phyloP scores from a whole-genome alignment of 2,888 invertebrate species.

The Flexamia atlantica region DNA sequence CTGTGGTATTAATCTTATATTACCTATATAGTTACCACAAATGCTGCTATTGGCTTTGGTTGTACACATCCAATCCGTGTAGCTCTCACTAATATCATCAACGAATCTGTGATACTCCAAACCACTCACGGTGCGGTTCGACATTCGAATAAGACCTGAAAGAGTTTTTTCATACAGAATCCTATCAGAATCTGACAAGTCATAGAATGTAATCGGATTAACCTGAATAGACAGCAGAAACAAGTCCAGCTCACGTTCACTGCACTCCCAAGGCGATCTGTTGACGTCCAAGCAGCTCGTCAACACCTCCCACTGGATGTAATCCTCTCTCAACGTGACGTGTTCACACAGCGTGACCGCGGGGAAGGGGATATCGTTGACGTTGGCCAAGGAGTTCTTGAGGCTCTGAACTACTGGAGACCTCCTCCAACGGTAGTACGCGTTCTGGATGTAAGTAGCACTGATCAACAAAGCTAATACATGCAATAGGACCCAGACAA shows the following conservation, averaged over 20 bases:
- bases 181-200: not conserved
- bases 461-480: not conserved
- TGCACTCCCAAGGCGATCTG: not conserved
- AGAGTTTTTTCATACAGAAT: not conserved
- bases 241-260: not conserved
- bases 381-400: not conserved
- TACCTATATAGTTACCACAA: not conserved
- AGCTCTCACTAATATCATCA: not conserved
- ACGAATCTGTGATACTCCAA: not conserved
- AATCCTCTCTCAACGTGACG: not conserved
- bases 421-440: not conserved
- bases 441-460: constrained; percentile 4
- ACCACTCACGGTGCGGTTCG: not conserved
- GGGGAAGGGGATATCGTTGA: not conserved
- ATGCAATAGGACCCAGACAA: not conserved
- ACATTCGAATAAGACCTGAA: not conserved
- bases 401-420: not conserved
- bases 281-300: not conserved
- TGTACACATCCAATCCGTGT: not conserved
- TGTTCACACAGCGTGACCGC: not conserved
- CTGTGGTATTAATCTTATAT: not conserved
- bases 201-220: not conserved
- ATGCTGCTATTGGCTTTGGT: not conserved
- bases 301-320: not conserved
- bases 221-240: not conserved